A percentile compares a stretch with the other conserved stretches of the same genome.
Conservation (phyloP, 1,140 invertebrate species). For the Bombus picipes region DNA sequence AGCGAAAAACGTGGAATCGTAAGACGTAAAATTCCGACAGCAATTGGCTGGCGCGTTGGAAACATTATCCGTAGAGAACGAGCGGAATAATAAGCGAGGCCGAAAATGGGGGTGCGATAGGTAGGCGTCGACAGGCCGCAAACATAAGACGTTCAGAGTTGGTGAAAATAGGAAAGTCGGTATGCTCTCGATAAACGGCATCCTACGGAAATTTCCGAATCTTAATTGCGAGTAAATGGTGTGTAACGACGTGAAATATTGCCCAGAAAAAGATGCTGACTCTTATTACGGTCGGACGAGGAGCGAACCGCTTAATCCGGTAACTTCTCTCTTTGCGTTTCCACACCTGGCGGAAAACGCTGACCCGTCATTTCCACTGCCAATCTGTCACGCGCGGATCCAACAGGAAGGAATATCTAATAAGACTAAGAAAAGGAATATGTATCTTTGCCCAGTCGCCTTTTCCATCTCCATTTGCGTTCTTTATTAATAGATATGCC, state of each 20-base stretch:
- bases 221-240: constrained; percentile 79
- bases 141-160: neutral
- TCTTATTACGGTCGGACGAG: constrained; percentile 72
- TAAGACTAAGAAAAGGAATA: constrained; percentile 8
- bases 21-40: neutral
- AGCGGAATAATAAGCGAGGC: constrained; percentile 20
- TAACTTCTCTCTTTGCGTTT: constrained; percentile 35
- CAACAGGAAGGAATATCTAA: constrained; percentile 2
- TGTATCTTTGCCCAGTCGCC: constrained; percentile 26
- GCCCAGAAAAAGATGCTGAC: constrained; percentile 78
- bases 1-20: neutral
- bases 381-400: constrained; percentile 72
- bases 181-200: constrained; percentile 54
- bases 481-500: neutral
- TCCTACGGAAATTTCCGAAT: constrained; percentile 66
- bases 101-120: neutral
- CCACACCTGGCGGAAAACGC: constrained; percentile 70
- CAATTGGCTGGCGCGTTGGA: constrained; percentile 3
- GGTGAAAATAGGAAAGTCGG: neutral
- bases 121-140: neutral
- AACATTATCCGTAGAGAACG: neutral
- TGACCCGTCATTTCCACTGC: constrained; percentile 74
- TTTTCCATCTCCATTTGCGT: constrained; percentile 32
- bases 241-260: constrained; percentile 80
- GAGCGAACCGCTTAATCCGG: constrained; percentile 76